A percentile compares a stretch with the other conserved stretches of the same genome.
These are phyloP conservation scores for Chymomyza costata DNA, from an alignment of 1,140 invertebrate genomes.

Conservation along the genomic window DNA sequence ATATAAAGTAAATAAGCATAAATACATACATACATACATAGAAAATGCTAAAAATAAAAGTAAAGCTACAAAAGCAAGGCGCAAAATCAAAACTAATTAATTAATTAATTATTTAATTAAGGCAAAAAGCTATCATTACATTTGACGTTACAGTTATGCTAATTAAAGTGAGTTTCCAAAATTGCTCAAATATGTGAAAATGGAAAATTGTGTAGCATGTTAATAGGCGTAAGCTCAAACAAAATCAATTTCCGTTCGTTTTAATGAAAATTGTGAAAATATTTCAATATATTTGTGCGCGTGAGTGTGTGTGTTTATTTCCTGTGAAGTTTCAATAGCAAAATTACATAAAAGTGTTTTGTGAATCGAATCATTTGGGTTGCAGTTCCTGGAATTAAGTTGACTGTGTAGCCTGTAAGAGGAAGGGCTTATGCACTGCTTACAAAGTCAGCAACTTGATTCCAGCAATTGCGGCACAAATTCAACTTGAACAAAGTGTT, in stretches of 20 bases:
- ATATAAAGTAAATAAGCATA: conserved; percentile 22
- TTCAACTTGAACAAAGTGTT: conserved; percentile 27
- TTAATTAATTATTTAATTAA: conserved; percentile 22
- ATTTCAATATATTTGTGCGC: conserved; percentile 2
- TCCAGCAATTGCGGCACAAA: conserved; percentile 74
- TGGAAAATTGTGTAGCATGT: background rate
- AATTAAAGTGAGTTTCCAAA: too few relatives aligned
- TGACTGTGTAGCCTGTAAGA: conserved; percentile 73
- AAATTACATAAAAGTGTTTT: too few relatives aligned
- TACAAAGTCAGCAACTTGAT: conserved; percentile 75
- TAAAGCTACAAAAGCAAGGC: conserved; percentile 17
- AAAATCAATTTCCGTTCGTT: conserved; percentile 10
- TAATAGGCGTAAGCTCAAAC: conserved; percentile 25
- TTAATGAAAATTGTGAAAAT: conserved; percentile 4
- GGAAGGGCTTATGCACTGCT: conserved; percentile 62
- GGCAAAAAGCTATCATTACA: conserved; percentile 24
- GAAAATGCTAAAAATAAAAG: conserved; percentile 26
- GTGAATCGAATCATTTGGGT: conserved; percentile 38
- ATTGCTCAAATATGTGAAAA: conserved; percentile 10
- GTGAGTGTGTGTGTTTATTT: conserved; percentile 8
- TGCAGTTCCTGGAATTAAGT: conserved; percentile 75
- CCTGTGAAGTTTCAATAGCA: too few relatives aligned
- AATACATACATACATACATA: conserved; percentile 40
- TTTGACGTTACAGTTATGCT: too few relatives aligned
- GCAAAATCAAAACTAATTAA: conserved; percentile 54